Evolutionary conservation across 2,888 invertebrate genomes (phyloP).

Genomic region (Euplagia quadripunctaria): DNA sequence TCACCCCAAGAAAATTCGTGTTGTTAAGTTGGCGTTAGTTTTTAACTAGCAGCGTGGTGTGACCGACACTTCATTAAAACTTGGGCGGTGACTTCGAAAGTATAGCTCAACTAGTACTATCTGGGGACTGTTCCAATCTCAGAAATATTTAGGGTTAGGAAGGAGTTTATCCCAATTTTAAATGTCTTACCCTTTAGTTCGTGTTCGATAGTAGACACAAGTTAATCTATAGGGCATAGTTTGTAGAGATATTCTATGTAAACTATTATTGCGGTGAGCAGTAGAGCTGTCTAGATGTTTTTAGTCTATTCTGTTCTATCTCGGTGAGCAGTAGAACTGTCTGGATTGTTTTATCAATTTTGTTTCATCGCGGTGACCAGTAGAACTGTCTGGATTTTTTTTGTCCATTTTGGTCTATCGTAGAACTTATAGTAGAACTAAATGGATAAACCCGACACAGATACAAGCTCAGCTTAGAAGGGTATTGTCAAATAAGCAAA

Average conservation of each 20-base stretch:
- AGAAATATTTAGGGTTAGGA: background rate
- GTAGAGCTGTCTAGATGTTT: too few species aligned
- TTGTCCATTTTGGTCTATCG: too few species aligned
- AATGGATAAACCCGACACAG: too few species aligned
- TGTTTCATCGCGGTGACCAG: too few species aligned
- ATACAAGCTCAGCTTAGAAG: too few species aligned
- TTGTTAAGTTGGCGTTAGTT: conserved; percentile 32
- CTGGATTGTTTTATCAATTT: too few species aligned
- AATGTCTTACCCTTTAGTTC: background rate
- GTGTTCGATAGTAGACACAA: background rate
- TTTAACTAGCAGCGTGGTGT: conserved; percentile 27
- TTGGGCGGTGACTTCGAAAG: conserved; percentile 44
- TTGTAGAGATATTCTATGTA: background rate
- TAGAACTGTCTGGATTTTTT: too few species aligned
- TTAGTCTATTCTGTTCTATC: too few species aligned
- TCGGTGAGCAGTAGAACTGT: too few species aligned
- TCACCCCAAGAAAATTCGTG: conserved; percentile 18
- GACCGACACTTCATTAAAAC: conserved; percentile 55
- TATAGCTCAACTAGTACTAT: conserved; percentile 17
- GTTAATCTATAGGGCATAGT: background rate
- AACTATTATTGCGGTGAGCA: too few species aligned
- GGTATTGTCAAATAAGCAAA: too few species aligned
- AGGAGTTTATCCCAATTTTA: background rate
- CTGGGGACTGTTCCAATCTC: conserved; percentile 37
- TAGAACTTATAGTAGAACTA: too few species aligned